Conservation (phyloP, 2,888 invertebrate genomes). For the Isoperla grammatica region DNA sequence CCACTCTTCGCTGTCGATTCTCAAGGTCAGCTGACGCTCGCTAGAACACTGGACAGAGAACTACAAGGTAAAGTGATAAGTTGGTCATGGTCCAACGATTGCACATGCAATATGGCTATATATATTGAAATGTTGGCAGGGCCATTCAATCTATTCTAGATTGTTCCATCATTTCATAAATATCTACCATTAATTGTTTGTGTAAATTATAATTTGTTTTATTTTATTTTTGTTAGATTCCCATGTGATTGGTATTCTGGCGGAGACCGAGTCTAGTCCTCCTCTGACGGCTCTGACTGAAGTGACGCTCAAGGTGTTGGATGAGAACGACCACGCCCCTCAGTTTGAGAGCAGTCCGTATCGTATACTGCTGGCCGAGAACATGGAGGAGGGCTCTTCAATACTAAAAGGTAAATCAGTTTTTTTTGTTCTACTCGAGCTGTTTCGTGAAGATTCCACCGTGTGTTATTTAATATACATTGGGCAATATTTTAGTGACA, state of each 20-base stretch:
- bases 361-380: constrained; percentile 71
- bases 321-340: constrained; percentile 87
- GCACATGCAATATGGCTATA: too few relatives aligned
- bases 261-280: constrained; percentile 66
- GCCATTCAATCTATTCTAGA: too few relatives aligned
- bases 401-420: constrained; percentile 58
- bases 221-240: constrained; percentile 42
- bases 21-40: constrained; percentile 66
- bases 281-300: constrained; percentile 63
- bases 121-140: too few relatives aligned
- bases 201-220: too few relatives aligned
- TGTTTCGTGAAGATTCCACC: not conserved
- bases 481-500: too few relatives aligned
- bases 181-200: too few relatives aligned
- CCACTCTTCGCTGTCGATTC: constrained; percentile 66
- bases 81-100: too few relatives aligned
- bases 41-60: constrained; percentile 72
- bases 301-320: constrained; percentile 73
- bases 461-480: too few relatives aligned
- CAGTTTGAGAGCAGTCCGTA: constrained; percentile 81
- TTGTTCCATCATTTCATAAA: too few relatives aligned
- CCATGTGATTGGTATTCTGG: constrained; percentile 65
- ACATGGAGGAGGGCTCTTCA: constrained; percentile 69
- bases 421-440: not conserved
- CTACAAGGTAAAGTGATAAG: constrained; percentile 35